phyloP scores from a whole-genome alignment of 2,797 vertebrate genomes.

The Spea hammondii region DNA sequence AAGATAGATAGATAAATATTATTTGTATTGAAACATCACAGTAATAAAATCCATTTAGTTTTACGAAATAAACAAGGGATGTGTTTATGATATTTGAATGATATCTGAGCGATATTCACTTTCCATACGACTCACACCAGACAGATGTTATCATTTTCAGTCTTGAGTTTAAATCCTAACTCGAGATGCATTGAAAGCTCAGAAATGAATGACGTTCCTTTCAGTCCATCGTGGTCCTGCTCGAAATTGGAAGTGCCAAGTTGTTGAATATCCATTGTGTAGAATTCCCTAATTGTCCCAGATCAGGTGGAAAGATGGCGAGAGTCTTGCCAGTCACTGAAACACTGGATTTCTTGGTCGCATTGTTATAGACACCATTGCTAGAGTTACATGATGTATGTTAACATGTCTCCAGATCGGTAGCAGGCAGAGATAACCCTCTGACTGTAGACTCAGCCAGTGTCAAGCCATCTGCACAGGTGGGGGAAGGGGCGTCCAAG shows the following conservation, averaged over 20 bases:
- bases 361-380: background rate
- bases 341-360: background rate
- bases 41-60: too few relatives aligned
- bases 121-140: background rate
- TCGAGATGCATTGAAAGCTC: background rate
- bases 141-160: background rate
- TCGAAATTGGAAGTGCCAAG: background rate
- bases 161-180: background rate
- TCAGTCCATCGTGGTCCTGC: background rate
- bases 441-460: slow-evolving; percentile 16
- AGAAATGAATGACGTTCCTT: background rate
- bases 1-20: too few relatives aligned
- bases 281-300: background rate
- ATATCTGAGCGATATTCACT: background rate
- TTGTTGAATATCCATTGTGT: background rate
- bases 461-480: slow-evolving; percentile 40
- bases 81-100: too few relatives aligned
- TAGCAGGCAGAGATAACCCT: slow-evolving; percentile 28
- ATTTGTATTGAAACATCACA: too few relatives aligned
- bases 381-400: slow-evolving; percentile 3
- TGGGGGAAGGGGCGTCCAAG: slow-evolving; percentile 28
- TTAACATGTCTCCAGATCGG: slow-evolving; percentile 6
- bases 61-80: too few relatives aligned
- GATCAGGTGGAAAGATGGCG: background rate
- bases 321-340: background rate